A percentile compares a stretch with the other conserved stretches of the same genome.
Conservation (phyloP, 1,140 invertebrate genomes). For the Argopecten irradians region DNA sequence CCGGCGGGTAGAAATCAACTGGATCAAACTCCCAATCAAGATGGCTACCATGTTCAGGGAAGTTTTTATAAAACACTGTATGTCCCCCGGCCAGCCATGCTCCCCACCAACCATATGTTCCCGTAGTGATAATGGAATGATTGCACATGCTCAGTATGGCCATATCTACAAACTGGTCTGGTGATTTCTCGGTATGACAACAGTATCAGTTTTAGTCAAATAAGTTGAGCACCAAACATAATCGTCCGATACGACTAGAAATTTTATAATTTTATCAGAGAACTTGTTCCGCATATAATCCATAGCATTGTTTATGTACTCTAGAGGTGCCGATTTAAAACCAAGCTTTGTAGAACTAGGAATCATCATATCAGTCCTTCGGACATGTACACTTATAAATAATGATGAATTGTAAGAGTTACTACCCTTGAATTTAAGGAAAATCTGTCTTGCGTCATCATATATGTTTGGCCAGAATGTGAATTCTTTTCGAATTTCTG, state of each 20-base stretch:
- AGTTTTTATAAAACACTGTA: slow-evolving; percentile 64
- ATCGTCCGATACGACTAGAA: slow-evolving; percentile 64
- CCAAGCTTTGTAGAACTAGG: slow-evolving; percentile 38
- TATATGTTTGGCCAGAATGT: slow-evolving; percentile 44
- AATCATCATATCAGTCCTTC: slow-evolving; percentile 58
- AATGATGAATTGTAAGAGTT: neutral
- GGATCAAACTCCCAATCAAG: slow-evolving; percentile 44
- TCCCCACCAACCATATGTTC: slow-evolving; percentile 71
- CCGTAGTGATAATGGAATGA: slow-evolving; percentile 66
- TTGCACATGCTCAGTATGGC: slow-evolving; percentile 59
- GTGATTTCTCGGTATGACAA: slow-evolving; percentile 45
- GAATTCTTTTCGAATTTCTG: slow-evolving; percentile 52
- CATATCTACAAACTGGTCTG: slow-evolving; percentile 66
- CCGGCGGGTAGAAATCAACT: slow-evolving; percentile 54
- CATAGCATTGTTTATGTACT: slow-evolving; percentile 55
- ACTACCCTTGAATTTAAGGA: slow-evolving; percentile 2
- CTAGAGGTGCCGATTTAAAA: slow-evolving; percentile 49
- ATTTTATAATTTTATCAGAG: slow-evolving; percentile 37
- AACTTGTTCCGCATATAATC: slow-evolving; percentile 46
- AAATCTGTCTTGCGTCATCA: slow-evolving; percentile 33
- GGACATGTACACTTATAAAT: slow-evolving; percentile 59
- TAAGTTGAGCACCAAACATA: slow-evolving; percentile 51
- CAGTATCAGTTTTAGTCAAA: slow-evolving; percentile 34
- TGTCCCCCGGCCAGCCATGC: slow-evolving; percentile 65
- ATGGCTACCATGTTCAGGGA: slow-evolving; percentile 41